Base-by-base conservation (phyloP, 2,797 vertebrate species). In the Phoeniculus purpureus region DNA sequence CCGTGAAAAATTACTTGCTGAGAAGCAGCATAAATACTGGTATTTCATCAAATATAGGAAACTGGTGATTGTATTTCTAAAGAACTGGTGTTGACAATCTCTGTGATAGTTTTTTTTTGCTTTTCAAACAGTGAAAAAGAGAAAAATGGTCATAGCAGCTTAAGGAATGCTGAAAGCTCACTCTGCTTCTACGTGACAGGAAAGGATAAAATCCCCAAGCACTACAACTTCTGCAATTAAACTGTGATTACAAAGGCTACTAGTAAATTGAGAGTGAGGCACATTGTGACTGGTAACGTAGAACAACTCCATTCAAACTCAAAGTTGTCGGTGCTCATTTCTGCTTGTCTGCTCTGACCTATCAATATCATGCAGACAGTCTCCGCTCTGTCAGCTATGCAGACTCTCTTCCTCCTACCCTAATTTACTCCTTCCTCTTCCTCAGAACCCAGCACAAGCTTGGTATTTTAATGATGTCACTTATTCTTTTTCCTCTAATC, bases 41-140 rank as follows among this genome's bases (percentile, higher is more conserved):
- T 47, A 67, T 40, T 86, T 90, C 48, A 81, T 89, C 68, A 79
- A 65, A 90, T 40, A 32, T 71, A 90, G 89, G 85, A 94, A 96
- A 84, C 4, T 2, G 1, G 9, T 74, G 75, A 79, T 92, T 90
- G 72, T 34, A 71, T 90, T 92, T 94, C 81, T 56, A 82, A 86
- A 80, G 77, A 90, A 62, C 48, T 17, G 31, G 13, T 34, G 66
- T 29, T 94, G 73, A 82, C 55, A 88, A 86, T 59, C 21, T 79
- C 58, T 72, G 15, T 67, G 27, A 16, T 15, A 43, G 43, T 14
- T 37, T 3, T 2, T 22, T 4, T 16, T 31, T 47, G n/a, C 5
- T 79, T 65, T 85, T 84, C 29, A 55, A 86, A 90, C 31, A 68
- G 87, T 78, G 78, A 92, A 91, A 85, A 87, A 55, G 58, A 87